Percentiles rank a stretch among this genome's conserved stretches.
These are phyloP conservation scores for Diorhabda elongata DNA, from an alignment of 1,140 invertebrate species.

Conservation along the genomic window DNA sequence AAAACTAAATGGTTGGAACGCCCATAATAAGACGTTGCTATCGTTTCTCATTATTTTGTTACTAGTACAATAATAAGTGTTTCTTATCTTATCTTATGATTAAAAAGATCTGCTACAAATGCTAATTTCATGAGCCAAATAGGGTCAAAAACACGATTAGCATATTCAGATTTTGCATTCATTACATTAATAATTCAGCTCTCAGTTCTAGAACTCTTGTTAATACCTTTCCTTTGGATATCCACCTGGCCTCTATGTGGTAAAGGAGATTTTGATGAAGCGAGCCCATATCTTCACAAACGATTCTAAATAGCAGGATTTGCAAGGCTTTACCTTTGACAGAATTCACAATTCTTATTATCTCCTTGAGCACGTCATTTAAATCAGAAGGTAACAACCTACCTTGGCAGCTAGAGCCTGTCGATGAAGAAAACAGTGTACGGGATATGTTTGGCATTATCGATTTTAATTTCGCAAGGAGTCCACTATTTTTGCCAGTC, in stretches of 20 bases:
- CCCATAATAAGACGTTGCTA: too few relatives aligned
- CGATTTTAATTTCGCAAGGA: too few relatives aligned
- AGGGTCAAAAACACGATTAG: constrained; percentile 1
- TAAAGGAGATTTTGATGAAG: constrained; percentile 23
- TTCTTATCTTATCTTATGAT: too few relatives aligned
- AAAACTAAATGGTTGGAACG: too few relatives aligned
- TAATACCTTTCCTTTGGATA: constrained; percentile 29
- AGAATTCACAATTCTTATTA: constrained; percentile 33
- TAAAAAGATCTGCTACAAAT: not conserved
- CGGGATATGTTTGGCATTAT: too few relatives aligned
- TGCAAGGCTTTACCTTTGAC: constrained; percentile 38
- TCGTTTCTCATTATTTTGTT: too few relatives aligned
- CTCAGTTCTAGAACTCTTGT: constrained; percentile 23
- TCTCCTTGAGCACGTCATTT: too few relatives aligned
- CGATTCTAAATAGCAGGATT: constrained; percentile 31
- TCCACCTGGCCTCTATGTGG: constrained; percentile 25
- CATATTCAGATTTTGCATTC: constrained; percentile 13
- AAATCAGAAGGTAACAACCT: too few relatives aligned
- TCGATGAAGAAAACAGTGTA: too few relatives aligned
- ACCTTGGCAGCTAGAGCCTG: too few relatives aligned
- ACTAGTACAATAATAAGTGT: too few relatives aligned
- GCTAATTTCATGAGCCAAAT: not conserved
- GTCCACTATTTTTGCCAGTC: too few relatives aligned
- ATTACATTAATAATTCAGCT: constrained; percentile 23
- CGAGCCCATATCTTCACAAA: constrained; percentile 39